Conservation (phyloP, 2,797 vertebrate genomes). For the Macroramphosus scolopax region DNA sequence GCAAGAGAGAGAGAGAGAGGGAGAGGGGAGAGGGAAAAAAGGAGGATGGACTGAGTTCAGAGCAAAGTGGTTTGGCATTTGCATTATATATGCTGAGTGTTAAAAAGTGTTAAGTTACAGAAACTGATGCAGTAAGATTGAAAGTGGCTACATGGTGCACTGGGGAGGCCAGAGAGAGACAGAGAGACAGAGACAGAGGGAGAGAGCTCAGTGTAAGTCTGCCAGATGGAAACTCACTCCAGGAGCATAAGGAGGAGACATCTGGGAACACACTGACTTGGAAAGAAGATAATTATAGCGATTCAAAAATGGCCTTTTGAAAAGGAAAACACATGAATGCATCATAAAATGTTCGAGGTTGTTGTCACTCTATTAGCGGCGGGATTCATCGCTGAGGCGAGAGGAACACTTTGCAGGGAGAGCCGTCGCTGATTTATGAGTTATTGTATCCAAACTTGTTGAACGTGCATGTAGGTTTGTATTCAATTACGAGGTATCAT, state of each 20-base stretch:
- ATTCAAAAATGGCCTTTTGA: slow-evolving; percentile 46
- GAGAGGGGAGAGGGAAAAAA: slow-evolving; percentile 29
- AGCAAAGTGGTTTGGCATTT: slow-evolving; percentile 65
- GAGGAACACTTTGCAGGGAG: not conserved
- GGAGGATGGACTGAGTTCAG: slow-evolving; percentile 37
- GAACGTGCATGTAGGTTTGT: no score
- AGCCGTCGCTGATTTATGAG: not conserved
- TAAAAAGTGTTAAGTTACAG: slow-evolving; percentile 66
- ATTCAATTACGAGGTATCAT: no score
- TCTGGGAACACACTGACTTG: slow-evolving; percentile 58
- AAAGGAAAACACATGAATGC: slow-evolving; percentile 34
- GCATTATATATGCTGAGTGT: slow-evolving; percentile 72
- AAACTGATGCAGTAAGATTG: slow-evolving; percentile 68
- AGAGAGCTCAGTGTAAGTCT: slow-evolving; percentile 36
- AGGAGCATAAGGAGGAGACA: slow-evolving; percentile 69
- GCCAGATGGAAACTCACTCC: slow-evolving; percentile 68
- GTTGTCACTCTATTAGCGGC: slow-evolving; percentile 16
- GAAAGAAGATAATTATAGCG: slow-evolving; percentile 62
- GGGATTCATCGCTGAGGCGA: slow-evolving; percentile 7
- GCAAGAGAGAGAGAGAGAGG: no score
- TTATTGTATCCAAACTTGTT: not conserved
- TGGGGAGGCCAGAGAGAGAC: slow-evolving; percentile 18
- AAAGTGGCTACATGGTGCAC: slow-evolving; percentile 69
- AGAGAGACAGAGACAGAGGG: slow-evolving; percentile 12
- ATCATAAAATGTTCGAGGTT: slow-evolving; percentile 18